Evolutionary conservation across 2,797 vertebrate species (phyloP).

Genomic region (Platalea minor): DNA sequence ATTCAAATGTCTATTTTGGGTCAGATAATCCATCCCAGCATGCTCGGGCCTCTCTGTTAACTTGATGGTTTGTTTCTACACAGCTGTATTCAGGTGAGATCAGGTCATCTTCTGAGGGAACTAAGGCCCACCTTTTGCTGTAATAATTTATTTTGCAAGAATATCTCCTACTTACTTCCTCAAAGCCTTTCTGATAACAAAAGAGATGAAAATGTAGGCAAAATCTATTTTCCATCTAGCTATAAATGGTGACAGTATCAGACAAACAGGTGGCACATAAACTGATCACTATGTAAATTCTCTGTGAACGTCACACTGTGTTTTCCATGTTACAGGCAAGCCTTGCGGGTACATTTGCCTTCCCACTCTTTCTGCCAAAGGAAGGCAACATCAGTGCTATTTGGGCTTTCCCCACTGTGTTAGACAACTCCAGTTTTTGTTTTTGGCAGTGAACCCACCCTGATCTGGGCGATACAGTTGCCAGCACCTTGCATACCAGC

Average conservation of each 20-base stretch:
- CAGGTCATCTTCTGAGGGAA: not conserved
- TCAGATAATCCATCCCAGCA: not conserved
- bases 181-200: not conserved
- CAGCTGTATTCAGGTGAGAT: not conserved
- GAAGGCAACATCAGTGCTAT: not conserved
- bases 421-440: not conserved
- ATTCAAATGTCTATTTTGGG: not conserved
- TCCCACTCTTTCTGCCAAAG: not conserved
- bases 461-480: not conserved
- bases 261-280: not conserved
- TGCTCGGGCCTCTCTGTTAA: not conserved
- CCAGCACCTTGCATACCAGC: not conserved
- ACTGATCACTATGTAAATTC: not conserved
- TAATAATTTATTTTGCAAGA: not conserved
- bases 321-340: not conserved
- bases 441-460: not conserved
- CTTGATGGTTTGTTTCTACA: not conserved
- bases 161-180: not conserved
- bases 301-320: not conserved
- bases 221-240: not conserved
- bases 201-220: not conserved
- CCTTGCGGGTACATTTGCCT: conserved; percentile 31
- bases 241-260: not conserved
- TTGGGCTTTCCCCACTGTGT: not conserved
- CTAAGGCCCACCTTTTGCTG: not conserved